Percentiles rank a stretch among this genome's conserved stretches.
Evolutionary conservation across 1,140 invertebrate genomes (phyloP).

Genomic region (Conus betulinus): DNA sequence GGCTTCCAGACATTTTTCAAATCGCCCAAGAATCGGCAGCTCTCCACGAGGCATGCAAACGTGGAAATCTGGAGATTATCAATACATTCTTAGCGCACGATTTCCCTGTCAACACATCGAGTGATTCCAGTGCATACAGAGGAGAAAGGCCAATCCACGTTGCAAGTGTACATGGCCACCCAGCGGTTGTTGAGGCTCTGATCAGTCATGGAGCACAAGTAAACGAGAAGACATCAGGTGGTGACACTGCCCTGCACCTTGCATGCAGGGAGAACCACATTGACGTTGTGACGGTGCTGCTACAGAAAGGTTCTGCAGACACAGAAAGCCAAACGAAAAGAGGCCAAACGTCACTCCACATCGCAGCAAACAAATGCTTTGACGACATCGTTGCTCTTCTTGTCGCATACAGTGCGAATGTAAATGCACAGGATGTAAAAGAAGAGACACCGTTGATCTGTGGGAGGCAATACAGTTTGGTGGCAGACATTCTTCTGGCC

Average conservation of each 20-base stretch:
- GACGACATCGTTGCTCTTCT: background rate
- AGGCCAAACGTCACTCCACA: background rate
- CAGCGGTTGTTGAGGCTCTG: conserved; percentile 42
- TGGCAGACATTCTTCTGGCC: background rate
- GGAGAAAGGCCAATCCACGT: background rate
- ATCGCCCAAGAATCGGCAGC: conserved; percentile 67
- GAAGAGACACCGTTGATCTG: background rate
- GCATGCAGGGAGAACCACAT: conserved; percentile 83
- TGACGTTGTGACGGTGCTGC: conserved; percentile 77
- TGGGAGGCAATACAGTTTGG: no score
- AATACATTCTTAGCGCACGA: background rate
- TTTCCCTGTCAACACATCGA: background rate
- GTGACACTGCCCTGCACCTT: conserved; percentile 64
- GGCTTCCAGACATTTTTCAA: background rate
- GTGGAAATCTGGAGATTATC: background rate
- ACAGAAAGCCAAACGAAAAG: background rate
- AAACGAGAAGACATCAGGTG: conserved; percentile 83
- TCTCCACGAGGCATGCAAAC: conserved; percentile 41
- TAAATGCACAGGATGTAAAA: background rate
- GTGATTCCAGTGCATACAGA: background rate
- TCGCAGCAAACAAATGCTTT: background rate
- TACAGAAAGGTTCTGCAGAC: background rate
- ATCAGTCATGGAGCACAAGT: conserved; percentile 74
- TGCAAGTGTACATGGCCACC: conserved; percentile 48
- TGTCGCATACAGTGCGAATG: background rate